phyloP scores from a whole-genome alignment of 2,113 vertebrate species.

The Rhineura floridana region DNA sequence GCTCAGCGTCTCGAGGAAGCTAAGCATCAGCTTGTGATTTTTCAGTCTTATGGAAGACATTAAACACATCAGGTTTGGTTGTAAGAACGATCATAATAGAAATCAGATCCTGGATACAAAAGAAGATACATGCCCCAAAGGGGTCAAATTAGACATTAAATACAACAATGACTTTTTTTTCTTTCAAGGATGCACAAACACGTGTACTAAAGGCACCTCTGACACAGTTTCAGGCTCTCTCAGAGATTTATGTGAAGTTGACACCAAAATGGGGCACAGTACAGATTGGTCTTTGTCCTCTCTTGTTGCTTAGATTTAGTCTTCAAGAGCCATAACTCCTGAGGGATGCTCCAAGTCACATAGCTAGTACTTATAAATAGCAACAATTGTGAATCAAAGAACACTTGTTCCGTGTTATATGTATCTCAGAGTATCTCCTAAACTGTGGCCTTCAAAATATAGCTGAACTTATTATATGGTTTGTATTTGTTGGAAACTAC shows the following conservation, averaged over 20 bases:
- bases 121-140: not conserved
- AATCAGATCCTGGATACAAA: conserved; percentile 40
- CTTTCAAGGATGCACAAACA: conserved; percentile 33
- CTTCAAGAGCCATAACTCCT: not conserved
- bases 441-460: too few species aligned
- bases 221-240: not conserved
- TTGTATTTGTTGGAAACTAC: too few species aligned
- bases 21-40: conserved; percentile 17
- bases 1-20: conserved; percentile 7
- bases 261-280: conserved; percentile 24
- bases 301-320: not conserved
- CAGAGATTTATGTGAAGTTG: conserved; percentile 26
- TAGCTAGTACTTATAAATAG: not conserved
- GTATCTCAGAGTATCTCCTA: not conserved
- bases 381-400: not conserved
- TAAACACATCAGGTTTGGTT: conserved; percentile 32
- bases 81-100: conserved; percentile 40
- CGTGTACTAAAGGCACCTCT: conserved; percentile 25
- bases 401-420: not conserved
- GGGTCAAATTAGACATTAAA: conserved; percentile 25
- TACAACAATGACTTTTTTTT: conserved; percentile 9
- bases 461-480: too few species aligned
- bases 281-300: not conserved
- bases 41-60: conserved; percentile 52
- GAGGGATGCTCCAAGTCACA: not conserved